Base-by-base conservation (phyloP, 2,888 invertebrate genomes). In the Tinea semifulvella region DNA sequence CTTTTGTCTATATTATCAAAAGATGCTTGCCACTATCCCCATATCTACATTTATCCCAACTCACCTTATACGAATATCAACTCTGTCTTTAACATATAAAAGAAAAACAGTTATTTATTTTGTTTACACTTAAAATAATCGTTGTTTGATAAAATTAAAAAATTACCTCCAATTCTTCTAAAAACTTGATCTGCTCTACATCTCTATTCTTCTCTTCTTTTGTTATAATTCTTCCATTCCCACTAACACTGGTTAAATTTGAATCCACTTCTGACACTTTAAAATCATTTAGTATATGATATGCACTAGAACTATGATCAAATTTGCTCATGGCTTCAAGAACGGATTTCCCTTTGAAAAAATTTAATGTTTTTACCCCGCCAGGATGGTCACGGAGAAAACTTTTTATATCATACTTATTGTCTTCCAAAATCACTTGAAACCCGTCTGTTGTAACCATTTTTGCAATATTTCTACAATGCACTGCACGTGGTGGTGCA, bases 331-430 rank as follows among this genome's bases (percentile, higher is more conserved):
- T 83, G 10, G 81, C 84, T 13, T 72, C 63, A 14, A 74, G 62
- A 22, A 89, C 65, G 43, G 83, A 82, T 55, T 76, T 82, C 3
- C 83, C 82, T 55, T 76, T 68, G 52, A 76, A 87, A n/a, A 65
- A 65, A 51, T 80, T 70, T 1, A 92, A 64, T 1, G 87, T 87
- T 54, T 86, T 87, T 0, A 84, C 62, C 0, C 92, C 91, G 0
- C 91, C 92, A 0, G 92, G 92, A 63, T 92, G 91, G 54, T 89
- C 87, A 43, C 81, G 82, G 43, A 89, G 54, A 57, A 92, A 91
- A 25, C 74, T 64, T 39, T 82, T 70, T 44, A 92, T 72, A 58
- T 92, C 85, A 65, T 90, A 91, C 42, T 65, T 65, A 26, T 82
- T 70, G 6, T 75, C 73, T 47, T 74, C 68, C 57, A 73, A 83